Evolutionary conservation across 2,888 invertebrate genomes (phyloP).

Genomic region (Synergus gifuensis): DNA sequence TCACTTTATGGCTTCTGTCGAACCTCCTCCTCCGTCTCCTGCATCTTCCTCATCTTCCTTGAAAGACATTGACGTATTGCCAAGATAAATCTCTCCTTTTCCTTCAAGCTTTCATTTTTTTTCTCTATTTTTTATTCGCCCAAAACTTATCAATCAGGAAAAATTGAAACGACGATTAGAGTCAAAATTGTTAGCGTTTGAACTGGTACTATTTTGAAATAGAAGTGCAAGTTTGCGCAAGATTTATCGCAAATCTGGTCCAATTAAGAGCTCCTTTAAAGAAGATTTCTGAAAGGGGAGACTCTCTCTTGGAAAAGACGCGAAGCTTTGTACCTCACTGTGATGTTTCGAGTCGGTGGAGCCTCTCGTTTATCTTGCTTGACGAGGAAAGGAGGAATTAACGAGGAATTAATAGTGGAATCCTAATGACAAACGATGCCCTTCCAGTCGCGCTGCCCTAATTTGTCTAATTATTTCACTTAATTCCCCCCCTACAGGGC

Average conservation of each 20-base stretch:
- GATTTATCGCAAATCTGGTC: not conserved
- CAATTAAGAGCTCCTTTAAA: conserved; percentile 14
- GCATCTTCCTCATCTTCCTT: conserved; percentile 15
- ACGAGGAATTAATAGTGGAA: conserved; percentile 78
- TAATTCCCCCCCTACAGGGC: conserved; percentile 69
- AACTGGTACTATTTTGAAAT: too few species aligned
- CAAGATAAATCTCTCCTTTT: not conserved
- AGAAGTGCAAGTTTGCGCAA: not conserved
- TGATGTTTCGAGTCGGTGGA: conserved; percentile 54
- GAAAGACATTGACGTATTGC: conserved; percentile 6
- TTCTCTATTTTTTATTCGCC: not conserved
- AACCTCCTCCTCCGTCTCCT: not conserved
- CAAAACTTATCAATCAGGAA: not conserved
- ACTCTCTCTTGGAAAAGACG: conserved; percentile 8
- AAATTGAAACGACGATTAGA: not conserved
- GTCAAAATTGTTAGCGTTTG: too few species aligned
- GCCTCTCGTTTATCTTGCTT: conserved; percentile 77
- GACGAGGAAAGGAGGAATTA: conserved; percentile 78
- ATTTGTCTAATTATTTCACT: conserved; percentile 78
- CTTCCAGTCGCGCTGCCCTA: conserved; percentile 72
- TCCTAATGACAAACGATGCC: conserved; percentile 76
- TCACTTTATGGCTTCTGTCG: conserved; percentile 28
- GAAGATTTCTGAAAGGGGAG: conserved; percentile 15
- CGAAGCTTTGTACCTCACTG: conserved; percentile 35
- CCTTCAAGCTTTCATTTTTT: not conserved